Base-by-base conservation (phyloP, 2,888 invertebrate genomes). In the Phania funesta region DNA sequence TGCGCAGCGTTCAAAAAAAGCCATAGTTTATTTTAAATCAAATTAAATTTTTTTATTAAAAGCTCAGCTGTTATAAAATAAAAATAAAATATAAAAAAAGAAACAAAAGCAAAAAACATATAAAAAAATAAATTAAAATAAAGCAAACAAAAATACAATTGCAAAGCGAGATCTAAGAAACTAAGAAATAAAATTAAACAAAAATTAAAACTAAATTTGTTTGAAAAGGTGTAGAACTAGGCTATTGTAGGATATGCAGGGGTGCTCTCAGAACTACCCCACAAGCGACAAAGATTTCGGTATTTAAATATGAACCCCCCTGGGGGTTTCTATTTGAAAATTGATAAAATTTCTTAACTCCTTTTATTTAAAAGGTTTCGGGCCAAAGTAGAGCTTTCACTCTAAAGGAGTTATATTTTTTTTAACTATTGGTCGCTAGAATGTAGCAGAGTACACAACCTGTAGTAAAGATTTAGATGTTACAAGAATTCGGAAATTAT, bases 11-110 rank as follows among this genome's bases (percentile, higher is more conserved):
- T 60, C 3, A 84, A 84, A 80, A 78, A 83, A 84, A 84, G 65
- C 50, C 16, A 44, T 11, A 18, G 54, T 35, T 41, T 46, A 24
- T 20, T 16, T 29, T 16, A 58, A 46, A 65, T 16, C n/a, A n/a
- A n/a, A n/a, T n/a, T n/a, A 52, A 73, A 50, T 38, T 44, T 41
- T 46, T 68, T 83, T 83, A 83, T 86, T 87, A 88, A 86, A 85
- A 88, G 86, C 88, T 88, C 86, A 88, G 88, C 88, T 88, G 88
- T 78, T 58, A 20, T 73, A 77, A 60, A 62, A 84, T 77, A 74
- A 54, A 70, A 60, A 67, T 82, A 50, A 67, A 56, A 67, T 68
- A 84, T 84, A 20, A 68, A 77, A 83, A 84, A 83, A 79, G 76
- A 83, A 83, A 84, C 68, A 62, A 68, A 64, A n/a, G n/a, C 35